A percentile compares a stretch with the other conserved stretches of the same genome.
These are phyloP conservation scores for Myodes glareolus DNA, from an alignment of 2,113 vertebrate species.

Conservation along the genomic window DNA sequence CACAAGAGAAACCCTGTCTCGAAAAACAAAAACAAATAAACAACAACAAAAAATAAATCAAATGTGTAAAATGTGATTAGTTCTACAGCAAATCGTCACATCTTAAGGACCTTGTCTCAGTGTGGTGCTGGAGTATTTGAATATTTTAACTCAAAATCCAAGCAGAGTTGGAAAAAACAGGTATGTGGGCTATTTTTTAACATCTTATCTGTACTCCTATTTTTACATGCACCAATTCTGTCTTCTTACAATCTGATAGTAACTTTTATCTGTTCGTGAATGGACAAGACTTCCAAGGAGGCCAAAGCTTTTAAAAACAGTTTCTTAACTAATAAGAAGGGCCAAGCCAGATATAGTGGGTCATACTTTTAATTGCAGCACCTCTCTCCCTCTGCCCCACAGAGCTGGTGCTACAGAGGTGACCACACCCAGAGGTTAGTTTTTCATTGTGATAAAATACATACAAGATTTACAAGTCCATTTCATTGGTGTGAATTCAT, in stretches of 20 bases:
- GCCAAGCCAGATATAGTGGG: neutral
- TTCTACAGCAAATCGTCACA: constrained; percentile 91
- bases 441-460: neutral
- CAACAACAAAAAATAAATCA: constrained; percentile 6
- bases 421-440: neutral
- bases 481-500: neutral
- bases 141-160: constrained; percentile 91
- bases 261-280: constrained; percentile 26
- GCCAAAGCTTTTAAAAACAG: neutral
- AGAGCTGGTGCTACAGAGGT: neutral
- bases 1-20: neutral
- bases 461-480: neutral
- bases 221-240: neutral
- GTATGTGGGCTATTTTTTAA: constrained; percentile 79
- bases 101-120: constrained; percentile 91
- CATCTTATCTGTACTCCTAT: constrained; percentile 30
- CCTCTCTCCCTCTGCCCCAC: neutral
- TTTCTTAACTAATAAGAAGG: neutral
- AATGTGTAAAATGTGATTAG: constrained; percentile 82
- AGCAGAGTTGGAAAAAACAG: constrained; percentile 91
- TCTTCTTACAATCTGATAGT: neutral
- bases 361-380: neutral
- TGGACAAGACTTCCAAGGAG: neutral
- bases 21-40: neutral
- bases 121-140: constrained; percentile 92